Conservation (phyloP, 35 echinoderm and acorn worm species). For the Holothuria glaberrima region DNA sequence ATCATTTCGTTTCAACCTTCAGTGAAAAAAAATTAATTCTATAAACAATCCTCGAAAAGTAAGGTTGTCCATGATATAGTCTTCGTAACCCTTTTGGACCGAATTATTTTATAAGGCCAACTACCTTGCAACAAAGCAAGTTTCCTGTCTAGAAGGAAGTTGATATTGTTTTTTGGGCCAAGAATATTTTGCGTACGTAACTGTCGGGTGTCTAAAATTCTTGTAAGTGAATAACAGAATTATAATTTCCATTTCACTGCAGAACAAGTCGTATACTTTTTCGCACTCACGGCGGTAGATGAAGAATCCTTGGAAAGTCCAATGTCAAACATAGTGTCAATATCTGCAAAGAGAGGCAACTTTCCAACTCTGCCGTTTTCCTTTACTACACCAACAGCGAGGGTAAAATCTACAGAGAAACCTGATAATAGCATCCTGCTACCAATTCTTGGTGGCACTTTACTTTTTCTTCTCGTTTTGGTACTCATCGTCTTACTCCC, state of each 20-base stretch:
- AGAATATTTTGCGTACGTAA: too few species aligned
- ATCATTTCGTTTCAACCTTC: background rate
- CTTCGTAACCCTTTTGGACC: background rate
- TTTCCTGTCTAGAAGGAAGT: too few species aligned
- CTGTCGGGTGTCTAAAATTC: background rate
- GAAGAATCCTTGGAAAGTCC: background rate
- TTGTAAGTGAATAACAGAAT: background rate
- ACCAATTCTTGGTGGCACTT: background rate
- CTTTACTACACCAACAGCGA: background rate
- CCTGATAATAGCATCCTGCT: background rate
- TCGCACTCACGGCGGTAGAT: constrained; percentile 29
- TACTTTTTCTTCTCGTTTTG: constrained; percentile 1
- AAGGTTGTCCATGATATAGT: too few species aligned
- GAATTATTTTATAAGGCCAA: too few species aligned
- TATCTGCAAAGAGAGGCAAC: background rate
- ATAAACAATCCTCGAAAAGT: too few species aligned
- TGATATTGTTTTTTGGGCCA: too few species aligned
- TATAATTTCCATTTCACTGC: background rate
- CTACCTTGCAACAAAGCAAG: too few species aligned
- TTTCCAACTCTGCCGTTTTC: background rate
- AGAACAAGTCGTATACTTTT: constrained; percentile 13
- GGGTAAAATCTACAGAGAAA: background rate
- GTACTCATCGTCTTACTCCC: constrained; percentile 1
- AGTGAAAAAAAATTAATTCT: too few species aligned
- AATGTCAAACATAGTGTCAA: constrained; percentile 24